Evolutionary conservation across 30 jellyfish, hydroid and myxozoan genomes (phyloP).

Genomic region (Haliclystus octoradiatus): DNA sequence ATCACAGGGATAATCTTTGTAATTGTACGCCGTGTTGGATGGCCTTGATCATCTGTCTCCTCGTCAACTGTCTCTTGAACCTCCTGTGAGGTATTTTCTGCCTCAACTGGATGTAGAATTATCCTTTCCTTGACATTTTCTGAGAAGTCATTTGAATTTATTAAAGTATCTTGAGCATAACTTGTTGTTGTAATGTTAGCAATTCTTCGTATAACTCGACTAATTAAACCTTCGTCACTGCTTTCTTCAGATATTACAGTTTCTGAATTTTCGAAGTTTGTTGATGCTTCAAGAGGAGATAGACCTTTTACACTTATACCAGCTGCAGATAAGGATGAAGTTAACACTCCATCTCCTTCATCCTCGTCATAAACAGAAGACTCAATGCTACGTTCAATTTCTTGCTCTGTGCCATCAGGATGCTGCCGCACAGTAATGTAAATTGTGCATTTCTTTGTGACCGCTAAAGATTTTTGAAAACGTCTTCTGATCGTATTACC

Average conservation of each 20-base stretch:
- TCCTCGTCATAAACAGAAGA: no score
- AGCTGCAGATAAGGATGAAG: no score
- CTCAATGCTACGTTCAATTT: constrained; percentile 10
- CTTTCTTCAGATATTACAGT: constrained; percentile 15
- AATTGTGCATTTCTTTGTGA: constrained; percentile 8
- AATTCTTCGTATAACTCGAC: background rate
- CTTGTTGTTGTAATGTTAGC: constrained; percentile 21
- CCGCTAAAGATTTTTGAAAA: background rate
- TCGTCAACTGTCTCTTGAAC: constrained; percentile 19
- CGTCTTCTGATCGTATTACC: constrained; percentile 14
- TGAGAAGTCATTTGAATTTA: background rate
- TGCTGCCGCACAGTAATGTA: constrained; percentile 3
- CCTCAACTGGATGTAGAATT: constrained; percentile 4
- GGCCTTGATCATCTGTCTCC: background rate
- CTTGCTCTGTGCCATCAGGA: constrained; percentile 36
- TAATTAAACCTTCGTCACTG: constrained; percentile 6
- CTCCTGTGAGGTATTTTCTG: constrained; percentile 11
- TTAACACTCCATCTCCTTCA: no score
- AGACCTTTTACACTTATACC: no score
- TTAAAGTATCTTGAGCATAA: no score
- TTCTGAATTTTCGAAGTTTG: constrained; percentile 18
- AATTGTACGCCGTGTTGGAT: background rate
- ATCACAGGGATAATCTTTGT: constrained; percentile 5
- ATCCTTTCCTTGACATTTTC: background rate
- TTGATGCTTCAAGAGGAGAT: background rate